A percentile compares a stretch with the other conserved stretches of the same genome.
Evolutionary conservation across 2,888 invertebrate species (phyloP).

Genomic region (Euzetes globulus): DNA sequence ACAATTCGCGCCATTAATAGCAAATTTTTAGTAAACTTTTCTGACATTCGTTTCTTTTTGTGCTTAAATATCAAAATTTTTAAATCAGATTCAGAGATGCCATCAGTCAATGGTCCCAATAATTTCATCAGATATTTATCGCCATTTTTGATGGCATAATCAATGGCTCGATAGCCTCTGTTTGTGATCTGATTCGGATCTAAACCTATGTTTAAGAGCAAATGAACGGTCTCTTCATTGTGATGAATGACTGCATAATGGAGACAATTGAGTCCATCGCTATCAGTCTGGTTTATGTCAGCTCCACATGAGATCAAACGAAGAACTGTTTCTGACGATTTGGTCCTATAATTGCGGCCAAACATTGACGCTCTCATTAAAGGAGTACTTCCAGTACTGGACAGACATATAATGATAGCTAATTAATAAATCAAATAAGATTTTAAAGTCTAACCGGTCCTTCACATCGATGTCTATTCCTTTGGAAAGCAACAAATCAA

Average conservation of each 20-base stretch:
- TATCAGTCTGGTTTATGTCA: not conserved
- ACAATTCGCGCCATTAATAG: not conserved
- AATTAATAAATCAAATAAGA: not conserved
- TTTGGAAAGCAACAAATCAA: not conserved
- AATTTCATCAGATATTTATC: constrained; percentile 5
- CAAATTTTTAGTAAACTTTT: not conserved
- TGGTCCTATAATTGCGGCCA: not conserved
- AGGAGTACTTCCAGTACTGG: constrained; percentile 21
- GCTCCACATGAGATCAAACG: not conserved
- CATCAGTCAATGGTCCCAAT: not conserved
- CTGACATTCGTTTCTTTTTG: not conserved
- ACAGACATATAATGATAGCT: not conserved
- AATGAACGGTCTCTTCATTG: constrained; percentile 16
- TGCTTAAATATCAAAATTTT: not conserved
- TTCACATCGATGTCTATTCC: not conserved
- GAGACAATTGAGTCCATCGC: not conserved
- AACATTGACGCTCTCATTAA: constrained; percentile 16
- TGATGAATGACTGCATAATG: constrained; percentile 12
- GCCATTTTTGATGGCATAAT: not conserved
- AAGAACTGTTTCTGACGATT: not conserved
- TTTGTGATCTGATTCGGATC: not conserved
- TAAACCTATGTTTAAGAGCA: constrained; percentile 17
- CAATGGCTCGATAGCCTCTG: not conserved
- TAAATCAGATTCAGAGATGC: not conserved
- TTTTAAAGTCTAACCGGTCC: not conserved